Conservation (phyloP, 1,140 invertebrate genomes). For the Macrosteles quadrilineatus region DNA sequence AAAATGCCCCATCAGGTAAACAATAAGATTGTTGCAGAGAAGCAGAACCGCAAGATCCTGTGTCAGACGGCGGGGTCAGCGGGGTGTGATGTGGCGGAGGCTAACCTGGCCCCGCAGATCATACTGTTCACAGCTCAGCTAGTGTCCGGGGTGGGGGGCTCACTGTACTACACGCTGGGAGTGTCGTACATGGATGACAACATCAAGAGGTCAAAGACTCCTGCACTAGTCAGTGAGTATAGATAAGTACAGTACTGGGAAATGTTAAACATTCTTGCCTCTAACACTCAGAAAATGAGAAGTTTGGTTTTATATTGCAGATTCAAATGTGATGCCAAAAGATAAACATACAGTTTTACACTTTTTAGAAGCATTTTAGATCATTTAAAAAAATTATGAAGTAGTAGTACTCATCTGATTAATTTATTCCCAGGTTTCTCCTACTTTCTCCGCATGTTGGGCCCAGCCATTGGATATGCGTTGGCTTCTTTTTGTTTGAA, state of each 20-base stretch:
- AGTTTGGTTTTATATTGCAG: too few relatives aligned
- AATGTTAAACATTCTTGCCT: too few relatives aligned
- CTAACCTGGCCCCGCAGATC: conserved; percentile 52
- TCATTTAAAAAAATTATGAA: too few relatives aligned
- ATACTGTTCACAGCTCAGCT: conserved; percentile 62
- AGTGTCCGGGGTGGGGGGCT: conserved; percentile 57
- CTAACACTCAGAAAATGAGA: too few relatives aligned
- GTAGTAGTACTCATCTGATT: too few relatives aligned
- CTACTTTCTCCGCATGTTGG: conserved; percentile 69
- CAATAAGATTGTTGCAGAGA: conserved; percentile 33
- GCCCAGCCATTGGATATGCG: conserved; percentile 70
- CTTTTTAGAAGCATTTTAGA: too few relatives aligned
- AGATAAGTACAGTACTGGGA: too few relatives aligned
- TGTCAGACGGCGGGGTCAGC: conserved; percentile 43
- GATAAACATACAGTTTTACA: too few relatives aligned
- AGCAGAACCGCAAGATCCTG: conserved; percentile 35
- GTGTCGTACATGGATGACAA: conserved; percentile 70
- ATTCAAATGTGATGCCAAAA: too few relatives aligned
- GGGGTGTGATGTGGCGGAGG: conserved; percentile 43
- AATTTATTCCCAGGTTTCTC: conserved; percentile 58
- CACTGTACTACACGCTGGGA: conserved; percentile 64
- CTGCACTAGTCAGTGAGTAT: conserved; percentile 53
- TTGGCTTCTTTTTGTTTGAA: conserved; percentile 68
- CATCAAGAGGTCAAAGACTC: conserved; percentile 58
- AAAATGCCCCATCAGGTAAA: too few relatives aligned